Conservation (phyloP, 2,888 invertebrate genomes). For the Campaea margaritaria region DNA sequence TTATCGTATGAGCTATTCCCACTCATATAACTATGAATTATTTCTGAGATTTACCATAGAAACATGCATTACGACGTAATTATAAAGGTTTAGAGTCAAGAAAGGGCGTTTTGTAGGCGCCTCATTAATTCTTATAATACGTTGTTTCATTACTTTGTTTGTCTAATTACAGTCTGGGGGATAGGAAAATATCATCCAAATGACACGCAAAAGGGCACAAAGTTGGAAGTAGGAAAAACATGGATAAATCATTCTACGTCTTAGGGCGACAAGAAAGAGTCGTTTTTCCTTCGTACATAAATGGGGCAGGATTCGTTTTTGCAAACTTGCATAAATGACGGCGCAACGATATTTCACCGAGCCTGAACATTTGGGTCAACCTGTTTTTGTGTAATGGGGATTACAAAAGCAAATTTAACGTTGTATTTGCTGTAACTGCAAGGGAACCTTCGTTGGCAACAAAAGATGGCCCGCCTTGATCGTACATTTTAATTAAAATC, state of each 20-base stretch:
- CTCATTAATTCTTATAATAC: slow-evolving; percentile 39
- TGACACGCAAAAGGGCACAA: slow-evolving; percentile 69
- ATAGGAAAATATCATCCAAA: slow-evolving; percentile 68
- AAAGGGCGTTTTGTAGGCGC: slow-evolving; percentile 19
- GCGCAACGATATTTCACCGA: slow-evolving; percentile 79
- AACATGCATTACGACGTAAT: slow-evolving; percentile 22
- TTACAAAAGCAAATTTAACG: slow-evolving; percentile 81
- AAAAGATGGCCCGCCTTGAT: slow-evolving; percentile 76
- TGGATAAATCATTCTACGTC: slow-evolving; percentile 65
- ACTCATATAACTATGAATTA: slow-evolving; percentile 43
- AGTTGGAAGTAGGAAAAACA: slow-evolving; percentile 54
- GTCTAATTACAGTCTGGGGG: slow-evolving; percentile 68
- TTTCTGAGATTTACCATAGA: slow-evolving; percentile 29
- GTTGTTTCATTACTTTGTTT: slow-evolving; percentile 59
- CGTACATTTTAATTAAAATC: slow-evolving; percentile 82
- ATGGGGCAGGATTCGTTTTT: slow-evolving; percentile 77
- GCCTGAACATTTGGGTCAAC: slow-evolving; percentile 82
- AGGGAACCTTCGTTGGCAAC: slow-evolving; percentile 72
- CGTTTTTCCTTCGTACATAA: slow-evolving; percentile 63
- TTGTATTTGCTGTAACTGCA: slow-evolving; percentile 79
- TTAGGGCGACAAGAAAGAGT: slow-evolving; percentile 64
- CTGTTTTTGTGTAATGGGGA: slow-evolving; percentile 82
- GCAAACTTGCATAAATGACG: slow-evolving; percentile 81
- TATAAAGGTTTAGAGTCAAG: slow-evolving; percentile 22
- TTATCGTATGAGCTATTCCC: slow-evolving; percentile 58